Percentiles rank a stretch among this genome's conserved stretches.
These are phyloP conservation scores for Muricea muricata DNA, from an alignment of 92 coral and sea anemone species.

Conservation along the genomic window DNA sequence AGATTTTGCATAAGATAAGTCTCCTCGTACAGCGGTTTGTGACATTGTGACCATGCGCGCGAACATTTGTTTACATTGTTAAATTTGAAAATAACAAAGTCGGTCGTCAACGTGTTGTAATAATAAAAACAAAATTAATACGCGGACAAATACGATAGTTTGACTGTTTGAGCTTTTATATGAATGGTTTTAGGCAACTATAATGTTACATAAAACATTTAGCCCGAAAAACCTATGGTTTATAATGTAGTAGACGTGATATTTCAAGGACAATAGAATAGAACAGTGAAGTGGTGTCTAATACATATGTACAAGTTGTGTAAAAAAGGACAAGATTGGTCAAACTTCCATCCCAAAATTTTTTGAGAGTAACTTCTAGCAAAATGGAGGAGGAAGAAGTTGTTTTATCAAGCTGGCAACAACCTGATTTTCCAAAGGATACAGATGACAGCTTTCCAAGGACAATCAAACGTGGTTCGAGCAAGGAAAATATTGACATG, in stretches of 20 bases:
- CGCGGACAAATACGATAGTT: background rate
- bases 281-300: too few relatives aligned
- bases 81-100: conserved; percentile 4
- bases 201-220: background rate
- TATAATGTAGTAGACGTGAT: background rate
- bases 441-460: background rate
- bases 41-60: background rate
- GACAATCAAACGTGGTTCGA: background rate
- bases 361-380: background rate
- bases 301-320: too few relatives aligned
- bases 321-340: too few relatives aligned
- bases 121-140: background rate
- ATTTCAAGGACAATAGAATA: background rate
- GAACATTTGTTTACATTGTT: conserved; percentile 29
- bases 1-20: background rate
- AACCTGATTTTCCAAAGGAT: conserved; percentile 15
- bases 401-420: conserved; percentile 22
- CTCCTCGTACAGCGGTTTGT: background rate
- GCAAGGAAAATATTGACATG: conserved; percentile 30
- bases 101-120: conserved; percentile 19
- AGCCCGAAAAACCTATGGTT: background rate
- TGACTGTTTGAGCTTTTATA: background rate
- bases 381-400: conserved; percentile 29
- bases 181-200: background rate
- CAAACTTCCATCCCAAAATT: too few relatives aligned